phyloP scores from a whole-genome alignment of 2,888 invertebrate genomes.

The Eupithecia subfuscata region DNA sequence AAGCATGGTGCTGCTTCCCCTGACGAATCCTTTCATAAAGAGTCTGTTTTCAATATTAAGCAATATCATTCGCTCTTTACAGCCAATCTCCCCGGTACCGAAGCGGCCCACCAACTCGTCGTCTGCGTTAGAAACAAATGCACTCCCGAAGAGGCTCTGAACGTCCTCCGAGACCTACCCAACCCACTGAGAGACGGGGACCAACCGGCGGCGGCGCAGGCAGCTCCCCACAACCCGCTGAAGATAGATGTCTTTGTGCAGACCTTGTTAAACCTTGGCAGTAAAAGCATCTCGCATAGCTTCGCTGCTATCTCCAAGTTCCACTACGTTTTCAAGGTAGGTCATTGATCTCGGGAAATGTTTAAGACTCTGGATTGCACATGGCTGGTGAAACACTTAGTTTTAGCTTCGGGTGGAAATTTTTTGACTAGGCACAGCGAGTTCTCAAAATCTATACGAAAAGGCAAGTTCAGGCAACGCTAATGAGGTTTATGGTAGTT shows the following conservation, averaged over 20 bases:
- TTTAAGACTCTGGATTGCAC: no score
- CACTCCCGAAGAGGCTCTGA: slow-evolving; percentile 94
- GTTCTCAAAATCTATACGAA: no score
- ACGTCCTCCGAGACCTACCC: slow-evolving; percentile 93
- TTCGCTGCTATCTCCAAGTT: slow-evolving; percentile 99
- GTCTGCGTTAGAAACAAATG: slow-evolving; percentile 95
- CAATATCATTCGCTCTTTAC: slow-evolving; percentile 43
- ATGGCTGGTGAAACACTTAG: no score
- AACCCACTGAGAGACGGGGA: slow-evolving; percentile 91
- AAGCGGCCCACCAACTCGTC: slow-evolving; percentile 93
- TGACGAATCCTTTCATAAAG: background rate
- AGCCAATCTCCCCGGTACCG: slow-evolving; percentile 91
- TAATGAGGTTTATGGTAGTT: no score
- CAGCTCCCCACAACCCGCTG: slow-evolving; percentile 92
- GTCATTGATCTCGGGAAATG: slow-evolving; percentile 22
- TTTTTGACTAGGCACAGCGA: no score
- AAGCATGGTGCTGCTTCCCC: background rate
- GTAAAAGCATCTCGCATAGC: slow-evolving; percentile 98
- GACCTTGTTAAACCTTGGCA: slow-evolving; percentile 95
- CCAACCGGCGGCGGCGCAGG: slow-evolving; percentile 83
- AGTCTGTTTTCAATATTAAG: background rate
- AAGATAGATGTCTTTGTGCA: slow-evolving; percentile 99
- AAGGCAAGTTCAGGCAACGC: no score
- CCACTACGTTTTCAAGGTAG: slow-evolving; percentile 94
- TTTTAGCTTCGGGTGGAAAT: no score